A percentile compares a stretch with the other conserved stretches of the same genome.
phyloP scores from a whole-genome alignment of 2,113 vertebrate species.

The Ahaetulla prasina region DNA sequence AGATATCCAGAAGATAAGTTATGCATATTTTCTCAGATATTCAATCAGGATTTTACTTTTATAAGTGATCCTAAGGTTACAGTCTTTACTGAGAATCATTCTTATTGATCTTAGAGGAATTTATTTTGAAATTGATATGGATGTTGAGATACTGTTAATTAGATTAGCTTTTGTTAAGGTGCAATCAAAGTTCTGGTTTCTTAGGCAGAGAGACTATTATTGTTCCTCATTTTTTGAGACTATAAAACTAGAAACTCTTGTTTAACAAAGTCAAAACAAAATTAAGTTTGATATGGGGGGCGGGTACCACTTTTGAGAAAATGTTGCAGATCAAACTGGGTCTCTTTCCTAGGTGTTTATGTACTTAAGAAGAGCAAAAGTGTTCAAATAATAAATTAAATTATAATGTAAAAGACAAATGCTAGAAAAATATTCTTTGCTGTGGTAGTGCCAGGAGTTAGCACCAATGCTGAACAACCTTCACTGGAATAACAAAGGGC shows the following conservation, averaged over 20 bases:
- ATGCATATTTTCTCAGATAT: background rate
- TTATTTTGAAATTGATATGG: background rate
- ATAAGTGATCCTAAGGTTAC: background rate
- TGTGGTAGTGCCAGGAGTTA: background rate
- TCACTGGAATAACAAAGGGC: conserved; percentile 17
- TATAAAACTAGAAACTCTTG: background rate
- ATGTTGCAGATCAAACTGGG: background rate
- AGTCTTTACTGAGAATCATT: background rate
- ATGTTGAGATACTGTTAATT: background rate
- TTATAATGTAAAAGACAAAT: background rate
- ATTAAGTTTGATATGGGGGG: background rate
- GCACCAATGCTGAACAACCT: conserved; percentile 39
- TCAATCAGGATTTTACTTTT: background rate
- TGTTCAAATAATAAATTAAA: background rate
- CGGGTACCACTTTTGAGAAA: background rate
- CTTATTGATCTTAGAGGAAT: background rate
- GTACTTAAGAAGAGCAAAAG: background rate
- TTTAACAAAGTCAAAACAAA: background rate
- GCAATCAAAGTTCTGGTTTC: background rate
- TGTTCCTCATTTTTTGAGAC: background rate
- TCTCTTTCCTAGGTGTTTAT: background rate
- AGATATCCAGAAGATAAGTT: background rate
- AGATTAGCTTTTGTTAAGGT: background rate
- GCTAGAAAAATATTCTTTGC: background rate
- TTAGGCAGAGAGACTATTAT: background rate